Conservation (phyloP, 2,113 vertebrate genomes). For the Burhinus oedicnemus region DNA sequence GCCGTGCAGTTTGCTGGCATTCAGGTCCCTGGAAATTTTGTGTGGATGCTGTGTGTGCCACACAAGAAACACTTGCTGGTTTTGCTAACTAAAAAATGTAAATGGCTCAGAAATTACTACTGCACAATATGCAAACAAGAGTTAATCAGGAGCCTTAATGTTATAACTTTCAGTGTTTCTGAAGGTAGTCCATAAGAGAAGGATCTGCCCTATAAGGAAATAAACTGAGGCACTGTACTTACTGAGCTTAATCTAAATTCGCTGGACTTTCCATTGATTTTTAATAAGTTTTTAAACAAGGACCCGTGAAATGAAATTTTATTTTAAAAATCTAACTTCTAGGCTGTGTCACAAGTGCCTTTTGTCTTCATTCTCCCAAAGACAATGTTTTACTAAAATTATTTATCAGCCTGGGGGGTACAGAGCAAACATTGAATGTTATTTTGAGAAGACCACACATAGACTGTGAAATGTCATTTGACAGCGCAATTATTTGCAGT, state of each 20-base stretch:
- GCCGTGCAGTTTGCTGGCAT: not conserved
- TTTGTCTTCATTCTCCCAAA: not conserved
- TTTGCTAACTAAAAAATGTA: not conserved
- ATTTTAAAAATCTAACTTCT: not conserved
- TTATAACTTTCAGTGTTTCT: not conserved
- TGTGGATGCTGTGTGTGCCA: not conserved
- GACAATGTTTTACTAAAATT: not conserved
- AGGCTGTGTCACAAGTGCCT: not conserved
- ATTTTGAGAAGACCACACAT: conserved; percentile 8
- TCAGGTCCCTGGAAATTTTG: not conserved
- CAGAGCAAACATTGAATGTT: not conserved
- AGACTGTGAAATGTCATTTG: conserved; percentile 19
- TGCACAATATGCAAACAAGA: not conserved
- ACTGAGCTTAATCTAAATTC: not conserved
- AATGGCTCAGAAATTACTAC: not conserved
- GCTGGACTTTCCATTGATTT: not conserved
- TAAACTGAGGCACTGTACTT: not conserved
- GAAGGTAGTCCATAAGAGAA: not conserved
- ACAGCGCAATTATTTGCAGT: not conserved
- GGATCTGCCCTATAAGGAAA: not conserved
- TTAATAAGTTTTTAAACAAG: not conserved
- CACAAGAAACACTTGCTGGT: not conserved
- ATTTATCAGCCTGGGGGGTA: not conserved
- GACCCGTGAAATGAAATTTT: not conserved
- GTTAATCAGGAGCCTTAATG: not conserved